Evolutionary conservation across 2,113 vertebrate species (phyloP).

Genomic region (Lamprologus speciosus): DNA sequence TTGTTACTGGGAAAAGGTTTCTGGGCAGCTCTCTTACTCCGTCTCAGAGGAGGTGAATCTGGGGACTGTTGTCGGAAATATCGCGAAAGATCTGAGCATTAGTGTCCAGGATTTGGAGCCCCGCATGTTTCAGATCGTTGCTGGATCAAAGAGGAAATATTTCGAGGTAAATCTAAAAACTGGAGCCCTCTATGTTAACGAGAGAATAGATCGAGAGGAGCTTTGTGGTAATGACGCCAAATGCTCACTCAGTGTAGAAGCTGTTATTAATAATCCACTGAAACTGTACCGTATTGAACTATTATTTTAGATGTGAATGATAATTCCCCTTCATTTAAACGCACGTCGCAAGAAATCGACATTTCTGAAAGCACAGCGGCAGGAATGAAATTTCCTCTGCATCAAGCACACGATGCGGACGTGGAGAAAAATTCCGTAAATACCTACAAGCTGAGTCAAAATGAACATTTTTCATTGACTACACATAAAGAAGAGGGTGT

Average conservation of each 20-base stretch:
- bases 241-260: no score
- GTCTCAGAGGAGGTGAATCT: conserved; percentile 56
- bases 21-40: conserved; percentile 51
- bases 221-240: no score
- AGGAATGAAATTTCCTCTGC: conserved; percentile 34
- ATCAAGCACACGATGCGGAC: conserved; percentile 47
- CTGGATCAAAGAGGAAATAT: conserved; percentile 44
- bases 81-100: conserved; percentile 57
- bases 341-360: background rate
- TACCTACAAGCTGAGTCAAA: conserved; percentile 52
- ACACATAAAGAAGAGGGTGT: no score
- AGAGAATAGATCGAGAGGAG: no score
- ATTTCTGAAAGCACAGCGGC: conserved; percentile 13
- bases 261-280: no score
- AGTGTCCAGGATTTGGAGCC: conserved; percentile 40
- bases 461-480: background rate
- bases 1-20: background rate
- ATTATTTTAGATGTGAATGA: conserved; percentile 51
- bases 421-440: conserved; percentile 59
- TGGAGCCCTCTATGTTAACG: no score
- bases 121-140: conserved; percentile 46
- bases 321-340: conserved; percentile 45
- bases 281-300: no score
- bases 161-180: conserved; percentile 12
- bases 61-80: conserved; percentile 62